Conservation (phyloP, 2,888 invertebrate species). For the Ischnura elegans region DNA sequence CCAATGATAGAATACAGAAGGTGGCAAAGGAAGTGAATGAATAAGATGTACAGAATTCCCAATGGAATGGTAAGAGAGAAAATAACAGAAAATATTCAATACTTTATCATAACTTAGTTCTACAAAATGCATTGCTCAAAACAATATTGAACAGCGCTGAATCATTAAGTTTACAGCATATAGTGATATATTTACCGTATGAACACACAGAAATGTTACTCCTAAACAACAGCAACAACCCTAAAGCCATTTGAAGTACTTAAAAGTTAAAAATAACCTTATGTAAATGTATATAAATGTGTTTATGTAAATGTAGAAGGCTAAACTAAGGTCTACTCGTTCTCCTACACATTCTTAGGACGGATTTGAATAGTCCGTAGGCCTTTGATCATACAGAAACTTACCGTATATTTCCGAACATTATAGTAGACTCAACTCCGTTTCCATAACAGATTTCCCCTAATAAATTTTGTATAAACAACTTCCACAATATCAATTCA, state of each 20-base stretch:
- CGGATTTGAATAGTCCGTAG: constrained; percentile 55
- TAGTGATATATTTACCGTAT: background rate
- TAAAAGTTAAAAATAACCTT: background rate
- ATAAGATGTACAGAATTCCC: background rate
- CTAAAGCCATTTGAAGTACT: background rate
- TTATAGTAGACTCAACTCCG: background rate
- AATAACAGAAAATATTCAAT: background rate
- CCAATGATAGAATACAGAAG: background rate
- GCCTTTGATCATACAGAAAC: constrained; percentile 46
- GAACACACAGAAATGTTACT: background rate
- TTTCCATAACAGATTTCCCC: background rate
- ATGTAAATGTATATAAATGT: background rate
- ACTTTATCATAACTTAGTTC: background rate
- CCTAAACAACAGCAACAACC: constrained; percentile 1
- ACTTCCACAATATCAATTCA: no score
- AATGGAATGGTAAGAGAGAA: background rate
- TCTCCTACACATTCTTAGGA: background rate
- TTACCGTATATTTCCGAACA: constrained; percentile 63
- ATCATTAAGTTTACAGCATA: background rate
- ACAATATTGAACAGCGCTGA: background rate
- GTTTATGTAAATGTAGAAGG: constrained; percentile 6
- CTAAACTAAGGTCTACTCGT: background rate
- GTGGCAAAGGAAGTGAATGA: background rate
- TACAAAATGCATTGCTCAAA: background rate
- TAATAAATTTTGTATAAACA: background rate